Percentiles rank a stretch among this genome's conserved stretches.
These are phyloP conservation scores for Aix galericulata DNA, from an alignment of 2,113 vertebrate species.

Conservation along the genomic window DNA sequence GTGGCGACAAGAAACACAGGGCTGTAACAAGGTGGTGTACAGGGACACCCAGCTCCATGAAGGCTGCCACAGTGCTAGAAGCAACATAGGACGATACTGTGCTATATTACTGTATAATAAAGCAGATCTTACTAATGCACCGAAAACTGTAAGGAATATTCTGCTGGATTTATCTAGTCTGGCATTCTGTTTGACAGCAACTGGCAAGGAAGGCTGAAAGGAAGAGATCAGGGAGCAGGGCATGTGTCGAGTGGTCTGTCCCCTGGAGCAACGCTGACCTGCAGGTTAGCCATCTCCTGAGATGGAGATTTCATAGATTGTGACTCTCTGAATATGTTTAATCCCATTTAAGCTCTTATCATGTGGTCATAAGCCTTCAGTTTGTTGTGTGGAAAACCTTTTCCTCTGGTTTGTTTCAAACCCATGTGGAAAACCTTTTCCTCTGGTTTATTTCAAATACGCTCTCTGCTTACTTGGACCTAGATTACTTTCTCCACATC, in stretches of 20 bases:
- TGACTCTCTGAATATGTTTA: neutral
- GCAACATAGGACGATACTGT: neutral
- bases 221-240: neutral
- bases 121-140: neutral
- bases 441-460: neutral
- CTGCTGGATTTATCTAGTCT: neutral
- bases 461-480: neutral
- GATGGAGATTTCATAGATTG: neutral
- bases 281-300: neutral
- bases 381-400: neutral
- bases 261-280: neutral
- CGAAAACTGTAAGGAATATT: neutral
- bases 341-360: neutral
- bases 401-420: neutral
- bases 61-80: neutral
- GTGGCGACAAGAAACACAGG: neutral
- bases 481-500: neutral
- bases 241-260: neutral
- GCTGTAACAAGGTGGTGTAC: fast-evolving
- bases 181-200: neutral
- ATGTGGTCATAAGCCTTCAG: neutral
- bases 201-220: neutral
- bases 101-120: neutral
- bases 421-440: neutral
- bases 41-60: neutral